These are phyloP conservation scores for Luehdorfia chinensis DNA, from an alignment of 1,140 invertebrate species.

Conservation along the genomic window DNA sequence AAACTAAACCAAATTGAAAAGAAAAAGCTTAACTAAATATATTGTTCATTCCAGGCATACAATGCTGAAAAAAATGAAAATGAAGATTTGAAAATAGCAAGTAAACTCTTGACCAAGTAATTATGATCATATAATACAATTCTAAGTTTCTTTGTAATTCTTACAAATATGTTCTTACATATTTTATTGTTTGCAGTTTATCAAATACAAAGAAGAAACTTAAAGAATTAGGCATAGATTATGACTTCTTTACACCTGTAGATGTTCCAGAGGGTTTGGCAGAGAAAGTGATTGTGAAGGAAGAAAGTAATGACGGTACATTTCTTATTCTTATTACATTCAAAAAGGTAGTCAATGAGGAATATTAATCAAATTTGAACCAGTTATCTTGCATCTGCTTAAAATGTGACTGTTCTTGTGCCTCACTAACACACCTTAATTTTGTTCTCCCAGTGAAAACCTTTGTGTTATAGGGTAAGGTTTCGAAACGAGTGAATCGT, in stretches of 20 bases:
- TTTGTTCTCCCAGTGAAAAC: too few species aligned
- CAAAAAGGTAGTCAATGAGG: too few species aligned
- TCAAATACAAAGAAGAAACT: conserved; percentile 58
- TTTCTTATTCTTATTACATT: neutral
- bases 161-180: neutral
- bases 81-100: conserved; percentile 49
- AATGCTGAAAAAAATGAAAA: conserved; percentile 53
- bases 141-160: neutral
- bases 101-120: conserved; percentile 55
- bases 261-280: conserved; percentile 59
- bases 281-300: conserved; percentile 15
- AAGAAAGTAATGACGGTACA: conserved; percentile 21
- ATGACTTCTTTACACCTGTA: conserved; percentile 68
- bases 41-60: conserved; percentile 42
- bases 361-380: too few species aligned
- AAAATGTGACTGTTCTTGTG: too few species aligned
- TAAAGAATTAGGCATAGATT: conserved; percentile 57
- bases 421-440: too few species aligned
- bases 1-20: neutral
- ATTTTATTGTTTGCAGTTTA: conserved; percentile 36
- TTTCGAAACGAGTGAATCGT: too few species aligned
- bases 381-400: too few species aligned
- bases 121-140: conserved; percentile 7
- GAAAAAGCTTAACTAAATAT: conserved; percentile 5
- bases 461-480: too few species aligned